Percentiles rank a stretch among this genome's conserved stretches.
These are phyloP conservation scores for Clinocottus analis DNA, from an alignment of 2,113 vertebrate species.

Conservation along the genomic window DNA sequence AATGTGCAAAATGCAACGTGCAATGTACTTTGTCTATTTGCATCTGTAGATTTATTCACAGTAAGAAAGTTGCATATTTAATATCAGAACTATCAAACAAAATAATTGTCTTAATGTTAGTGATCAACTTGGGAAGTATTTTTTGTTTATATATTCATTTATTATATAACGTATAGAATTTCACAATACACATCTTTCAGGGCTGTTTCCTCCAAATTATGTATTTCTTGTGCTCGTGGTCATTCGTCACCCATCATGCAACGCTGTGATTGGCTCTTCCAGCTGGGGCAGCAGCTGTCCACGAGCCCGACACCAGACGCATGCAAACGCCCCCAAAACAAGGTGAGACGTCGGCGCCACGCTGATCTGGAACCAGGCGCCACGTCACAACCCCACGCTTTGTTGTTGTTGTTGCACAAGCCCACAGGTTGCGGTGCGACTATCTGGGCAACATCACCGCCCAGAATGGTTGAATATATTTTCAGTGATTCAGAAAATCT, in stretches of 20 bases:
- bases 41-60: too few relatives aligned
- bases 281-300: not conserved
- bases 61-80: not conserved
- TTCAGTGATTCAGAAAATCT: conserved; percentile 2
- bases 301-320: not conserved
- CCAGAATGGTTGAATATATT: not conserved
- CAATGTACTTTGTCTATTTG: too few relatives aligned
- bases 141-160: not conserved
- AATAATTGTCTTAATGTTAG: not conserved
- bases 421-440: conserved; percentile 12
- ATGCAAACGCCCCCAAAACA: not conserved
- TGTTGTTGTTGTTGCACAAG: not conserved
- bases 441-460: not conserved
- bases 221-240: not conserved
- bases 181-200: not conserved
- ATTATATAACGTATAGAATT: not conserved
- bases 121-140: not conserved
- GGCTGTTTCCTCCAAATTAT: not conserved
- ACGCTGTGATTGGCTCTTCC: not conserved
- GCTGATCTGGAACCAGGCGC: not conserved
- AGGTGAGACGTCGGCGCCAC: not conserved
- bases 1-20: too few relatives aligned
- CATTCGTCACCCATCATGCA: not conserved
- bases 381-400: not conserved
- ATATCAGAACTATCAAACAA: not conserved